A percentile compares a stretch with the other conserved stretches of the same genome.
Conservation (phyloP, 2,113 vertebrate species). For the Protomyctophum bolini region DNA sequence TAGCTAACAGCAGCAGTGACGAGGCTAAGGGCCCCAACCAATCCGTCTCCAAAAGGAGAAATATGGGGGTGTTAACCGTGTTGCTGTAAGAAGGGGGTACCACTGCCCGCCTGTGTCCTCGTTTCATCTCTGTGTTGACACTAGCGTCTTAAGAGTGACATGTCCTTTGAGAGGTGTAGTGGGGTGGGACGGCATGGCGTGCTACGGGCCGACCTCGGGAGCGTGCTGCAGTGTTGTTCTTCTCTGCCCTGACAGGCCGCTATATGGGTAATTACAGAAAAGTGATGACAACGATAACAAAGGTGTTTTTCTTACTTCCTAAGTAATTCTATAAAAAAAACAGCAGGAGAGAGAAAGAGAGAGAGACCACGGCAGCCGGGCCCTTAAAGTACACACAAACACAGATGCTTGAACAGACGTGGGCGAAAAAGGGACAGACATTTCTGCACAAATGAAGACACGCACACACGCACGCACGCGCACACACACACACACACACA, state of each 20-base stretch:
- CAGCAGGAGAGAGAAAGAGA: constrained; percentile 52
- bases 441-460: not conserved
- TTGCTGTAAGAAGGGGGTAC: constrained; percentile 60
- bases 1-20: not conserved
- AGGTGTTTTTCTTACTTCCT: constrained; percentile 75
- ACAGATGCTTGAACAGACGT: constrained; percentile 37
- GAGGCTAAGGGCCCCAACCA: not conserved
- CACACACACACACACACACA: constrained; percentile 18
- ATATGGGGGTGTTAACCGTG: constrained; percentile 40
- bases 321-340: constrained; percentile 67
- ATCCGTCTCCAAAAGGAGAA: constrained; percentile 44
- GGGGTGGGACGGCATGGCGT: constrained; percentile 39
- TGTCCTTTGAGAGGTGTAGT: constrained; percentile 62
- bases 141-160: constrained; percentile 59
- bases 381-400: constrained; percentile 37
- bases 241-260: constrained; percentile 61
- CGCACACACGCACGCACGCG: not conserved
- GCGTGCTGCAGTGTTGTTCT: constrained; percentile 69
- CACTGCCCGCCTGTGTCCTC: constrained; percentile 53
- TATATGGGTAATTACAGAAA: constrained; percentile 68
- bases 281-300: constrained; percentile 77
- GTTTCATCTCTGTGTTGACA: constrained; percentile 69
- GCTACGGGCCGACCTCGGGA: constrained; percentile 56
- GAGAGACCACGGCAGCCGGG: constrained; percentile 19
- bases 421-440: constrained; percentile 45